Base-by-base conservation (phyloP, 2,888 invertebrate genomes). In the Cremastobaeus sp. region DNA sequence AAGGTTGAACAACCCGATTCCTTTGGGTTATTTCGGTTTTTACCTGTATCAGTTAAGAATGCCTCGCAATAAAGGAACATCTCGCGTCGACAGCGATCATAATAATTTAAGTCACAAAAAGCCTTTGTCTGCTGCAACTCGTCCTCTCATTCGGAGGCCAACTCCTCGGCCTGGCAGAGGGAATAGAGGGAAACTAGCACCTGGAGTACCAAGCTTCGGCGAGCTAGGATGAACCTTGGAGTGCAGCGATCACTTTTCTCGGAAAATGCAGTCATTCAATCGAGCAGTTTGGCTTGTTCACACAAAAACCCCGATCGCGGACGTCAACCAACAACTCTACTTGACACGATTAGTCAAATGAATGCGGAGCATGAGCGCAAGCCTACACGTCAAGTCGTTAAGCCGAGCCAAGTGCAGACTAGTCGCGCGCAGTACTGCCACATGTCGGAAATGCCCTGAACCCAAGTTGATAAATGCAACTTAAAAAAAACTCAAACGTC, bases 41-140 rank as follows among this genome's bases (percentile, higher is more conserved):
- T 52, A 52, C 50, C 50, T 52, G 21, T 35, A 52, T 52, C 28
- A 52, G 25, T 52, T 25, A 52, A 25, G 50, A 52, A 52, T 52
- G n/a, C 3, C 25, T 14, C 15, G 20, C 21, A 52, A 52, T 35
- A 35, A 47, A 41, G 12, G 17, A 2, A 25, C 30, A n/a, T n/a
- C 45, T 28, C 45, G 35, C 37, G 35, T 34, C 35, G 21, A 21
- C 35, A 11, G 20, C 50, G 17, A 52, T 21, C 45, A 45, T 15
- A 25, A 15, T 30, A 28, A 35, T 35, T 21, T 52, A n/a, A 34
- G 37, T 52, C 4, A 25, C 50, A 52, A 52, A 52, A 52, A 52
- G 35, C 15, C 45, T 45, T 17, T 28, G 28, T 30, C 21, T 14
- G 14, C 12, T 8, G n/a, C 14, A 34, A 35, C 21, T 34, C 34